phyloP scores from a whole-genome alignment of 2,888 invertebrate species.

The Nomada fabriciana region DNA sequence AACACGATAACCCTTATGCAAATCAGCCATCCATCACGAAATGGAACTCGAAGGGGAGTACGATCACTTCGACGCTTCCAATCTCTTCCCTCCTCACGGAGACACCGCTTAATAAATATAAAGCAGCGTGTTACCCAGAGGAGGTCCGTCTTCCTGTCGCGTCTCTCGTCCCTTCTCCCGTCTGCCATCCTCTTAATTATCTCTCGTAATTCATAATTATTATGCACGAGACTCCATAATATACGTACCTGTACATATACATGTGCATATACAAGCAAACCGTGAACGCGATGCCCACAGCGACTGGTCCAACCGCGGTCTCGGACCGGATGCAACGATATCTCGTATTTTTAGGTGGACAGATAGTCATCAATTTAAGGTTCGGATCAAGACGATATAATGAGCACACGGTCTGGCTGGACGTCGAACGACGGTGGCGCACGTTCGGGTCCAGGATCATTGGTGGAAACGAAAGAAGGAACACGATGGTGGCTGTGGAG shows the following conservation, averaged over 20 bases:
- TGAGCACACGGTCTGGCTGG: slow-evolving; percentile 59
- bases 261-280: no score
- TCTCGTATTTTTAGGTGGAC: slow-evolving; percentile 53
- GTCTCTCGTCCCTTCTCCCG: slow-evolving; percentile 6
- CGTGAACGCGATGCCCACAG: neutral
- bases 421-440: slow-evolving; percentile 32
- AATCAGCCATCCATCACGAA: neutral
- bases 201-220: slow-evolving; percentile 52
- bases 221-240: slow-evolving; percentile 31
- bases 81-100: slow-evolving; percentile 12
- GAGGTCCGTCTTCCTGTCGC: slow-evolving; percentile 34
- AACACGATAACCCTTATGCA: neutral
- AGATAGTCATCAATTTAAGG: slow-evolving; percentile 72
- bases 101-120: slow-evolving; percentile 48
- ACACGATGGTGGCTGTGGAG: slow-evolving; percentile 31
- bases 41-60: slow-evolving; percentile 21
- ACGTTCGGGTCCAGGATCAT: slow-evolving; percentile 12
- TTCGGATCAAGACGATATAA: slow-evolving; percentile 69
- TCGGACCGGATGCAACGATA: slow-evolving; percentile 48
- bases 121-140: slow-evolving; percentile 33
- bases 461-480: slow-evolving; percentile 13
- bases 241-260: no score
- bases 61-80: slow-evolving; percentile 4
- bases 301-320: slow-evolving; percentile 8
- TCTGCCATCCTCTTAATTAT: slow-evolving; percentile 39